A percentile compares a stretch with the other conserved stretches of the same genome.
These are phyloP conservation scores for Caerostris darwini DNA, from an alignment of 1,140 invertebrate genomes.

Conservation along the genomic window DNA sequence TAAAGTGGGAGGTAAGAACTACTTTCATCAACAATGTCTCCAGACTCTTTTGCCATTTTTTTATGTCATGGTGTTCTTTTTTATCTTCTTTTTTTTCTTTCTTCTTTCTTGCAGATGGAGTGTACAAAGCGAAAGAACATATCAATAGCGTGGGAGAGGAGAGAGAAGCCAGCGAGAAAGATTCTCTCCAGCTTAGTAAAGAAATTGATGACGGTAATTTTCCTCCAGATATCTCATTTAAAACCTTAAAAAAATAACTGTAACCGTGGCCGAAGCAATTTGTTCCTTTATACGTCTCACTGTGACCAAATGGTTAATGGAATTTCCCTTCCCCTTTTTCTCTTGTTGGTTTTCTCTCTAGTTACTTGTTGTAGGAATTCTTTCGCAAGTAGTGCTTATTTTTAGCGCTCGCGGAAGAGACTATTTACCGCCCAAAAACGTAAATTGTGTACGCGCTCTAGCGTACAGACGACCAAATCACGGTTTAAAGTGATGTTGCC, in stretches of 20 bases:
- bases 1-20: slow-evolving; percentile 2
- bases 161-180: slow-evolving; percentile 55
- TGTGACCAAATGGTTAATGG: slow-evolving; percentile 60
- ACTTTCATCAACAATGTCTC: slow-evolving; percentile 57
- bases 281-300: slow-evolving; percentile 37
- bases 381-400: background rate
- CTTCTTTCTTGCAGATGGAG: slow-evolving; percentile 36
- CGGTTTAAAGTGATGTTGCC: slow-evolving; percentile 71
- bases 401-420: background rate
- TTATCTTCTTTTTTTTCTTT: slow-evolving; percentile 11
- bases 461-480: slow-evolving; percentile 61
- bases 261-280: slow-evolving; percentile 43
- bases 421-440: slow-evolving; percentile 48
- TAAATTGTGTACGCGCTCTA: slow-evolving; percentile 64
- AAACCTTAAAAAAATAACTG: slow-evolving; percentile 60
- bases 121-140: slow-evolving; percentile 70
- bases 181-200: slow-evolving; percentile 60
- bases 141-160: slow-evolving; percentile 72
- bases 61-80: background rate
- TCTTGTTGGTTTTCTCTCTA: background rate
- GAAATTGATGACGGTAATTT: slow-evolving; percentile 71
- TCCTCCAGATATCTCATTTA: slow-evolving; percentile 73
- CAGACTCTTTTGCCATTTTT: background rate
- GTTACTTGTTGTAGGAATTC: slow-evolving; percentile 11
- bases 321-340: slow-evolving; percentile 35